Conservation (phyloP, 1,140 invertebrate genomes). For the Goniozus legneri region DNA sequence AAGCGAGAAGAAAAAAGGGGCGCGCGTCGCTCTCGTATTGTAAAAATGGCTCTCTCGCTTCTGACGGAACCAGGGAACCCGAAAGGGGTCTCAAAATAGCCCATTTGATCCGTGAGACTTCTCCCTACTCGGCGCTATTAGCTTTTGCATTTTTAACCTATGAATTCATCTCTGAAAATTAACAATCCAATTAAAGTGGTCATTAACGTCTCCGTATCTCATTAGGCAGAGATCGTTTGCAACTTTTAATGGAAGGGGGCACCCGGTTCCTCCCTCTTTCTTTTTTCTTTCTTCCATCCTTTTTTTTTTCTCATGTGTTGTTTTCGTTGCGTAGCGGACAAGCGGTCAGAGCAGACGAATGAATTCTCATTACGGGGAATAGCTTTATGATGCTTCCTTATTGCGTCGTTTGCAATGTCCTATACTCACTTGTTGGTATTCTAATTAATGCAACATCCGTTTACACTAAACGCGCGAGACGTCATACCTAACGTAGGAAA, state of each 20-base stretch:
- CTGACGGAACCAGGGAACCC: no score
- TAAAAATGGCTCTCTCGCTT: slow-evolving; percentile 16
- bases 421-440: no score
- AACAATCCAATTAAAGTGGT: slow-evolving; percentile 46
- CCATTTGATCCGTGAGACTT: slow-evolving; percentile 38
- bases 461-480: no score
- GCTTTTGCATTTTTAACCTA: slow-evolving; percentile 46
- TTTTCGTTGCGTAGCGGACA: no score
- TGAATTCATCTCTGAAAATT: slow-evolving; percentile 49
- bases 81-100: slow-evolving; percentile 33
- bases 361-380: slow-evolving; percentile 31
- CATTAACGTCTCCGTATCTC: slow-evolving; percentile 47
- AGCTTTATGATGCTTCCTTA: slow-evolving; percentile 30
- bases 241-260: slow-evolving; percentile 34
- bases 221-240: slow-evolving; percentile 39
- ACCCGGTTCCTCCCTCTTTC: slow-evolving; percentile 35
- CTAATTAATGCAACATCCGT: no score
- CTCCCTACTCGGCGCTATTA: slow-evolving; percentile 40
- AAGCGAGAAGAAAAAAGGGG: background rate
- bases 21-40: background rate
- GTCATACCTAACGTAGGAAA: no score
- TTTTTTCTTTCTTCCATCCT: no score
- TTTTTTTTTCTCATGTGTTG: no score
- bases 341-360: slow-evolving; percentile 8
- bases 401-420: no score